Conservation (phyloP, 2,797 vertebrate genomes). For the Chaetophractus vellerosus region DNA sequence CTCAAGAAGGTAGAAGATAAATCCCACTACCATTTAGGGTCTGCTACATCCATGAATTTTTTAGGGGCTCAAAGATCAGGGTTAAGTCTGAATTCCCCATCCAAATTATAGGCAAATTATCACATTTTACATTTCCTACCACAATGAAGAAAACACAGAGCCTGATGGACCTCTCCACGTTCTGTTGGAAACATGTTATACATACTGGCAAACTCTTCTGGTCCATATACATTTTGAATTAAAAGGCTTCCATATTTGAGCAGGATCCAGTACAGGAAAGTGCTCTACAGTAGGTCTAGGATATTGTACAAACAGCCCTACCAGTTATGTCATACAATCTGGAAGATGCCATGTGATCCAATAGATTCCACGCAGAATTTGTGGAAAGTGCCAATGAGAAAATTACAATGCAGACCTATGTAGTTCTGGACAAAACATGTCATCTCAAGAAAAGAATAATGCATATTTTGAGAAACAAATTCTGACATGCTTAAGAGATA, state of each 20-base stretch:
- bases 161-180: background rate
- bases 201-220: background rate
- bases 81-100: background rate
- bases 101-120: background rate
- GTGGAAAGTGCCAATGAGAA: background rate
- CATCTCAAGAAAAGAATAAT: too few species aligned
- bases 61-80: background rate
- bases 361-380: background rate
- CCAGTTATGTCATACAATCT: background rate
- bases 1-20: background rate
- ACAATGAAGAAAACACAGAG: background rate
- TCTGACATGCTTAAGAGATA: too few species aligned
- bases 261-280: background rate
- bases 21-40: too few species aligned
- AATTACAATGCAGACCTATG: background rate
- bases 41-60: background rate
- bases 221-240: background rate
- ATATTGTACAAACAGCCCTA: too few species aligned
- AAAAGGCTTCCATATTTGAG: background rate
- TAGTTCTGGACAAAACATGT: background rate
- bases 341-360: background rate
- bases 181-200: background rate
- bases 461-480: too few species aligned
- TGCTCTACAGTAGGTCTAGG: too few species aligned
- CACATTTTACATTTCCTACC: background rate